Evolutionary conservation across 2,888 invertebrate species (phyloP), one percentile per base, ranked within the genome.

Genomic region (Troilus luridus): DNA sequence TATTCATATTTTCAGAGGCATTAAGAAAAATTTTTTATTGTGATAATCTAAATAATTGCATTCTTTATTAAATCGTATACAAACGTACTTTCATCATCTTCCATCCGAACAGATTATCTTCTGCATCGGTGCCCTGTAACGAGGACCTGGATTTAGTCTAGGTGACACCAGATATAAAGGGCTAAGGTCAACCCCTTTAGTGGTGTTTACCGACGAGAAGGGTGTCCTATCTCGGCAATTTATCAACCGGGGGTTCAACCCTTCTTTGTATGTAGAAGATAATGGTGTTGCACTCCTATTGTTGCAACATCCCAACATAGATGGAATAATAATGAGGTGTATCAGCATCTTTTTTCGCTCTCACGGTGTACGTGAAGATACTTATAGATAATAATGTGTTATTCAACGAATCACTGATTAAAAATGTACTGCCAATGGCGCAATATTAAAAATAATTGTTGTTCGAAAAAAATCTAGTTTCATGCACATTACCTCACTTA

Each of bases 171-270:
- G 21, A 58, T 21, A 85, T 58, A 85, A 58, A 85, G 56, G 85
- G 85, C 85, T 58, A 85, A 85, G 85, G 85, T 85, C 56, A 58
- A 12, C 56, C 54, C 85, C 85, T 58, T 85, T 58, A 58, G 56
- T 11, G 85, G 56, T 85, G 85, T 85, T 85, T 85, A 77, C 72
- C 72, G 72, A 41, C n/a, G 72, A 77, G 72, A 77, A 85, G 85
- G 85, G 85, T 56, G 85, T 41, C 85, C 85, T 85, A 85, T 85
- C 85, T 85, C 85, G 56, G 85, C 85, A 85, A 85, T 85, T 85
- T 85, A 85, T 85, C 85, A 58, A 85, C 21, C 56, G 11, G 85
- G 72, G 85, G 85, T 58, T 58, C 85, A 85, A 85, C 85, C 85
- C 85, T 85, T 85, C 85, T 58, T 77, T 85, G 85, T 85, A 85